Percentiles rank a stretch among this genome's conserved stretches.
These are phyloP conservation scores for Aix galericulata DNA, from an alignment of 2,113 vertebrate species.

Conservation along the genomic window DNA sequence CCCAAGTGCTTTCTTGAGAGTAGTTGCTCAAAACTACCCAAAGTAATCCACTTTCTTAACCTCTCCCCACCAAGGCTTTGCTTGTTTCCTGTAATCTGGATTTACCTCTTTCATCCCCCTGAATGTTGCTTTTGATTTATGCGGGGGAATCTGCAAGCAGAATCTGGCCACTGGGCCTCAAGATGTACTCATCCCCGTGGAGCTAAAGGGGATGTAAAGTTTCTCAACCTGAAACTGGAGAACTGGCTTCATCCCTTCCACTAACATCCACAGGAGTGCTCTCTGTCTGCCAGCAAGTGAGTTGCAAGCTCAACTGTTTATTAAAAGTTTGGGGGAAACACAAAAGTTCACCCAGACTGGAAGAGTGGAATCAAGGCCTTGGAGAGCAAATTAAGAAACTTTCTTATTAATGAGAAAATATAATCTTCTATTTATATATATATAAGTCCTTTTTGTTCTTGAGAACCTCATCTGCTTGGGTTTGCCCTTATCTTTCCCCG, in stretches of 20 bases:
- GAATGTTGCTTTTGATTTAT: background rate
- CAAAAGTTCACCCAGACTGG: background rate
- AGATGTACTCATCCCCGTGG: background rate
- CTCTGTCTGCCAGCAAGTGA: background rate
- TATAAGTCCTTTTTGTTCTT: background rate
- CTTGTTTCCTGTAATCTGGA: background rate
- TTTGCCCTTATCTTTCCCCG: slow-evolving; percentile 30
- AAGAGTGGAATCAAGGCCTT: background rate
- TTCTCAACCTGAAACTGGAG: background rate
- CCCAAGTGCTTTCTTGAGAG: slow-evolving; percentile 32
- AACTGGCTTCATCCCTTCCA: background rate
- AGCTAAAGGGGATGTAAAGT: background rate
- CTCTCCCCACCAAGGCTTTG: background rate
- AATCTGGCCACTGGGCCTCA: background rate
- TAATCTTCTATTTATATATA: slow-evolving; percentile 32
- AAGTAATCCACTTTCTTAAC: slow-evolving; percentile 20
- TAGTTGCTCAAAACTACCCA: slow-evolving; percentile 31
- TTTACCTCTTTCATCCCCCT: background rate
- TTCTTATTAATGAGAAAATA: slow-evolving; percentile 30
- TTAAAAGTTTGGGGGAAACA: background rate
- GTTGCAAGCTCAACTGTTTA: background rate
- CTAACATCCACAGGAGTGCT: background rate
- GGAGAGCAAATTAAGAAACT: background rate
- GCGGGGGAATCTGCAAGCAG: background rate
- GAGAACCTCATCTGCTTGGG: slow-evolving; percentile 18